These are phyloP conservation scores for Clangula hyemalis DNA, from an alignment of 2,797 vertebrate genomes.

Conservation along the genomic window DNA sequence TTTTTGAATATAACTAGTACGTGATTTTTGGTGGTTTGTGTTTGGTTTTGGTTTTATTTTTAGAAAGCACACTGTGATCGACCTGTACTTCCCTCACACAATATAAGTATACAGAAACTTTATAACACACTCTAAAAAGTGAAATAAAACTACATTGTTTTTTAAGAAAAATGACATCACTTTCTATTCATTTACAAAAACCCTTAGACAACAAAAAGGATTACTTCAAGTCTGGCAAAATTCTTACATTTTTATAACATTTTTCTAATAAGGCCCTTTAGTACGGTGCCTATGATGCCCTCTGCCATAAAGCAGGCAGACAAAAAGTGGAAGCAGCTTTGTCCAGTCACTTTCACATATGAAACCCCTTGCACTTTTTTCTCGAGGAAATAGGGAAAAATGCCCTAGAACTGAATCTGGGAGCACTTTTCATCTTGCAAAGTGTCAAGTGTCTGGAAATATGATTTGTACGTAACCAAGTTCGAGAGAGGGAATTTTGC, in stretches of 20 bases:
- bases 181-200: not conserved
- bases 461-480: not conserved
- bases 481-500: not conserved
- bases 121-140: not conserved
- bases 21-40: not conserved
- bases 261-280: not conserved
- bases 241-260: not conserved
- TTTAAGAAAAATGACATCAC: not conserved
- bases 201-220: not conserved
- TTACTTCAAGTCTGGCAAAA: not conserved
- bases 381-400: not conserved
- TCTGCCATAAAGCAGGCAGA: not conserved
- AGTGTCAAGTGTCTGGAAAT: not conserved
- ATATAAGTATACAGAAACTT: not conserved
- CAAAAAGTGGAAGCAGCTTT: not conserved
- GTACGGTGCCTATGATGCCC: accelerated
- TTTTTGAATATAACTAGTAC: not conserved
- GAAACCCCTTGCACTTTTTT: not conserved
- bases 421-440: not conserved
- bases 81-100: not conserved
- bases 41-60: not conserved
- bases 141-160: not conserved
- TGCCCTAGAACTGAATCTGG: not conserved
- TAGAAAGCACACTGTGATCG: not conserved
- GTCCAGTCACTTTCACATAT: not conserved